Conservation (phyloP, 2,797 vertebrate species). For the Lithobates pipiens region DNA sequence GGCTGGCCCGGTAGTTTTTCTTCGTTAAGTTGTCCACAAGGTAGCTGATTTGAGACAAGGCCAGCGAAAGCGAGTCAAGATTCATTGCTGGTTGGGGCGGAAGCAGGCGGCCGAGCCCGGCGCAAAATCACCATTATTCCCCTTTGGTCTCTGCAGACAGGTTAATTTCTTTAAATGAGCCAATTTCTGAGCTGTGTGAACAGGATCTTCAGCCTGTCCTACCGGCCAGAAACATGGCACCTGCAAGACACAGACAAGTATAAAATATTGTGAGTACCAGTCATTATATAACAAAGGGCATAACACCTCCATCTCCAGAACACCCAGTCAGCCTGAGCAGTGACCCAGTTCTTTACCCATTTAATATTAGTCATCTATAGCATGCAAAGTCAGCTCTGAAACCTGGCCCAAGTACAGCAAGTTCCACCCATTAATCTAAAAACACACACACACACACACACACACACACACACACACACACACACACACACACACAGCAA, state of each 20-base stretch:
- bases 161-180: constrained; percentile 90
- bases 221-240: constrained; percentile 89
- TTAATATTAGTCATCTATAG: too few species aligned
- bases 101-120: constrained; percentile 99
- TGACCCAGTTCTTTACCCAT: too few species aligned
- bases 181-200: constrained; percentile 79
- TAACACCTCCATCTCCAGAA: too few species aligned
- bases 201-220: constrained; percentile 76
- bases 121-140: constrained; percentile 99
- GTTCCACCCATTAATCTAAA: too few species aligned
- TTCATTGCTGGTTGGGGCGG: constrained; percentile 99
- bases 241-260: constrained; percentile 70
- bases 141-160: constrained; percentile 99
- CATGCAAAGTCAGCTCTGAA: too few species aligned
- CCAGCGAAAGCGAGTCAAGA: constrained; percentile 99
- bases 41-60: constrained; percentile 99
- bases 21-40: constrained; percentile 99
- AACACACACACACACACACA: too few species aligned
- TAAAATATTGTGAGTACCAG: too few species aligned
- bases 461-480: too few species aligned
- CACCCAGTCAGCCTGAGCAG: too few species aligned
- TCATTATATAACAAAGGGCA: too few species aligned
- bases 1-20: constrained; percentile 99
- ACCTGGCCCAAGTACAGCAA: too few species aligned
- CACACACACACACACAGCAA: too few species aligned